Percentiles rank a stretch among this genome's conserved stretches.
These are phyloP conservation scores for Cottoperca gobio DNA, from an alignment of 2,797 vertebrate genomes.

Conservation along the genomic window DNA sequence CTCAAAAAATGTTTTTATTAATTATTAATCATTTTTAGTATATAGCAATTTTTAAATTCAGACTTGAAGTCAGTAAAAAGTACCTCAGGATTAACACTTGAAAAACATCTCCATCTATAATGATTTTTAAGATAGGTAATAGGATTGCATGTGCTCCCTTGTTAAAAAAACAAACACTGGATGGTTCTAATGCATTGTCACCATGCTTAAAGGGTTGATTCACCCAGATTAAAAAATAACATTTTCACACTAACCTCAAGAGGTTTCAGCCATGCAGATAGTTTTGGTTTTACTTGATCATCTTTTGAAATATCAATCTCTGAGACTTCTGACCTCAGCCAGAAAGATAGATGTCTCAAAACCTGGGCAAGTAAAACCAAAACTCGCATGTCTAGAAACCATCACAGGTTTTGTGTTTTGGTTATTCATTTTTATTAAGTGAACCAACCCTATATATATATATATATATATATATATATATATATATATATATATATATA, in stretches of 20 bases:
- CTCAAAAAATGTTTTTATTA: no score
- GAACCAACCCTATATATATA: no score
- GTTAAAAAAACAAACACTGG: no score
- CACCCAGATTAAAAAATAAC: neutral
- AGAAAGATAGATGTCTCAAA: conserved; percentile 1
- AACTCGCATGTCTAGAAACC: neutral
- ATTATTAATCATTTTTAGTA: no score
- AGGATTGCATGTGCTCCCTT: neutral
- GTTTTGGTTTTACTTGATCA: neutral
- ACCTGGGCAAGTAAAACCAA: neutral
- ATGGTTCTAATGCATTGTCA: neutral
- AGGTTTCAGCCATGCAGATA: neutral
- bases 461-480: no score
- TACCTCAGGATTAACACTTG: neutral
- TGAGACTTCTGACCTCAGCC: neutral
- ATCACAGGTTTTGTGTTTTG: no score
- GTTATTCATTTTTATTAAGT: neutral
- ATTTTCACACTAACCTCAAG: neutral
- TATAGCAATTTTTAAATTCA: no score
- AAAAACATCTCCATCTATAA: neutral
- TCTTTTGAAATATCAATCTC: neutral
- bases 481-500: no score
- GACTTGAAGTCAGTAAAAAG: neutral
- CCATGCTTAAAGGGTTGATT: neutral
- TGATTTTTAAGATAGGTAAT: neutral